Evolutionary conservation across 2,113 vertebrate species (phyloP).

Genomic region (Hyaena hyaena): DNA sequence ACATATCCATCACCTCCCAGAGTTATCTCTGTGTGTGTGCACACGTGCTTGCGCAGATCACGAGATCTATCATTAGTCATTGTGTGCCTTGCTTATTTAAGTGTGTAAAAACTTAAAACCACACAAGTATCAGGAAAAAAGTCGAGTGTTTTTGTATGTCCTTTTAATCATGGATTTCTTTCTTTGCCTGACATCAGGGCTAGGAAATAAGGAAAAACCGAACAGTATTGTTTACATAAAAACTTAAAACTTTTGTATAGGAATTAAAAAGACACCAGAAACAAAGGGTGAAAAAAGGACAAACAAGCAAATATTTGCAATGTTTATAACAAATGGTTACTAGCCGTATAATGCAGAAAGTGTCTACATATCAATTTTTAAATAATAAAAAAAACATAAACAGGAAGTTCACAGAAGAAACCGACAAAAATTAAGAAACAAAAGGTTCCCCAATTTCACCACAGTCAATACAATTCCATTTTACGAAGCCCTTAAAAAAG

Average conservation of each 20-base stretch:
- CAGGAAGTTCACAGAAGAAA: neutral
- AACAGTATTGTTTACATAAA: conserved; percentile 27
- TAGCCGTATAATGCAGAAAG: neutral
- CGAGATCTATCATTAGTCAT: neutral
- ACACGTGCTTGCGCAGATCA: neutral
- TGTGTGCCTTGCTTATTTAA: neutral
- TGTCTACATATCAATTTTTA: neutral
- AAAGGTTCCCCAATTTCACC: neutral
- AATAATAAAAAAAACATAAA: neutral
- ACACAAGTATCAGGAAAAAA: conserved; percentile 2
- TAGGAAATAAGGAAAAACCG: conserved; percentile 24
- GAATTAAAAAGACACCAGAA: conserved; percentile 19
- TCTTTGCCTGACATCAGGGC: neutral
- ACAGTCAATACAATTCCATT: conserved; percentile 15
- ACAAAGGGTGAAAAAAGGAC: conserved; percentile 18
- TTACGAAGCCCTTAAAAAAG: neutral
- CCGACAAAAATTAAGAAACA: conserved; percentile 29
- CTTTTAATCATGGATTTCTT: neutral
- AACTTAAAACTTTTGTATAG: neutral
- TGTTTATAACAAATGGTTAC: neutral
- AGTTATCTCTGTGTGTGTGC: neutral
- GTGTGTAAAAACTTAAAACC: conserved; percentile 8
- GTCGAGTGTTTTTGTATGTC: neutral
- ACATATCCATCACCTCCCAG: neutral
- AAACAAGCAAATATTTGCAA: conserved; percentile 29